These are phyloP conservation scores for Atrichornis clamosus DNA, from an alignment of 2,113 vertebrate genomes.

Conservation along the genomic window DNA sequence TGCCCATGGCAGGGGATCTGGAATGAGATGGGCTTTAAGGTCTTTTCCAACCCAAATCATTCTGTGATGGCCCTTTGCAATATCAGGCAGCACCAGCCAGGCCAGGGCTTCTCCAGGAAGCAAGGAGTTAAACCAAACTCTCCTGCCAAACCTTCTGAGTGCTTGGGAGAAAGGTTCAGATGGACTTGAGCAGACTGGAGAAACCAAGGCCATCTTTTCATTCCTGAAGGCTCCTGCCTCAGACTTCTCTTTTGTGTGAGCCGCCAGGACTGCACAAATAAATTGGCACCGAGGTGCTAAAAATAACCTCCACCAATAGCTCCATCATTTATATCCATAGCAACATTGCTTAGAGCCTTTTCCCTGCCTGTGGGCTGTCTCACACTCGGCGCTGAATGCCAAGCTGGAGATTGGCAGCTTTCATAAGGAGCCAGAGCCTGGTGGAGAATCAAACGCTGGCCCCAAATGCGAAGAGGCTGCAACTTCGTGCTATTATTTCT, in stretches of 20 bases:
- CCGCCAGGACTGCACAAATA: conserved; percentile 61
- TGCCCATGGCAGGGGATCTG: background rate
- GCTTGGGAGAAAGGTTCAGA: background rate
- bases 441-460: background rate
- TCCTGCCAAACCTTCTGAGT: background rate
- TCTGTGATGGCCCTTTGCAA: background rate
- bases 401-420: conserved; percentile 11
- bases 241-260: conserved; percentile 26
- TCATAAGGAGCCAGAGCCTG: background rate
- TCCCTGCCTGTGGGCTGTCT: conserved; percentile 59
- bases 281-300: conserved; percentile 68
- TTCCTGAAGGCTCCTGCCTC: background rate
- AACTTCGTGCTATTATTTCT: background rate
- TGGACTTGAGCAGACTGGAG: background rate
- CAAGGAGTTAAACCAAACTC: background rate
- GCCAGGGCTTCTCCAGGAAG: background rate
- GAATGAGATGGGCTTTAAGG: background rate
- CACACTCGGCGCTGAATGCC: background rate
- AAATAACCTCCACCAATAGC: conserved; percentile 69
- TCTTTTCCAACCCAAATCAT: background rate
- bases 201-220: background rate
- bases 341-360: conserved; percentile 69
- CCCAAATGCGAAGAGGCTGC: background rate
- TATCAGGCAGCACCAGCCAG: background rate
- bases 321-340: conserved; percentile 74